Evolutionary conservation across 2,797 vertebrate genomes (phyloP).

Genomic region (Argya squamiceps): DNA sequence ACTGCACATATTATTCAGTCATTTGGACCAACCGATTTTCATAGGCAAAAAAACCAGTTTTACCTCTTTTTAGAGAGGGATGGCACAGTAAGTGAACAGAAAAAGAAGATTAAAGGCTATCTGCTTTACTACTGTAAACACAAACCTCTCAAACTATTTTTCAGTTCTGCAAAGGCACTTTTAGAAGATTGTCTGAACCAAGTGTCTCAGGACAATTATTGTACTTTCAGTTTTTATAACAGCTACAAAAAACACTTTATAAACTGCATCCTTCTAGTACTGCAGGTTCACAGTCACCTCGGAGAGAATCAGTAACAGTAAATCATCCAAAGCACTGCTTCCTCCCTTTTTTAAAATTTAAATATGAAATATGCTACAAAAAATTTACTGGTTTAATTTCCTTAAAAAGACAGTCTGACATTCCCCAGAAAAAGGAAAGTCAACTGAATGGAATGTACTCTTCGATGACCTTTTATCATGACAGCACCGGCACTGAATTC

Average conservation of each 20-base stretch:
- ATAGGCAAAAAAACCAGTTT: not conserved
- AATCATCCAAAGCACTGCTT: not conserved
- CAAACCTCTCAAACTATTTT: not conserved
- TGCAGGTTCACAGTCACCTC: not conserved
- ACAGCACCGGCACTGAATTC: not conserved
- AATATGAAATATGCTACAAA: not conserved
- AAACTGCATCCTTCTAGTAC: not conserved
- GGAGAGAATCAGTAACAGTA: not conserved
- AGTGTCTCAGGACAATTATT: not conserved
- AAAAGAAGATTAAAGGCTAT: not conserved
- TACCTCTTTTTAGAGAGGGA: not conserved
- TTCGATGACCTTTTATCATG: not conserved
- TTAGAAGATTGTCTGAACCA: not conserved
- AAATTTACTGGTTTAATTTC: not conserved
- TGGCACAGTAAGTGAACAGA: not conserved
- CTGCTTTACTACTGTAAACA: not conserved
- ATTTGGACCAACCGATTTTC: slow-evolving; percentile 7
- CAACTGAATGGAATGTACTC: not conserved
- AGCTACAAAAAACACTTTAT: not conserved
- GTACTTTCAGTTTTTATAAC: not conserved
- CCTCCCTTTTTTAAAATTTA: not conserved
- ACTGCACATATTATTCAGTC: not conserved
- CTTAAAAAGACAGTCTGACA: not conserved
- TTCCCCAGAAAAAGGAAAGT: not conserved
- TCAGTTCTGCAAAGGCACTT: not conserved